A percentile compares a stretch with the other conserved stretches of the same genome.
These are phyloP conservation scores for Leptinotarsa haldemani DNA, from an alignment of 2,888 invertebrate genomes.

Conservation along the genomic window DNA sequence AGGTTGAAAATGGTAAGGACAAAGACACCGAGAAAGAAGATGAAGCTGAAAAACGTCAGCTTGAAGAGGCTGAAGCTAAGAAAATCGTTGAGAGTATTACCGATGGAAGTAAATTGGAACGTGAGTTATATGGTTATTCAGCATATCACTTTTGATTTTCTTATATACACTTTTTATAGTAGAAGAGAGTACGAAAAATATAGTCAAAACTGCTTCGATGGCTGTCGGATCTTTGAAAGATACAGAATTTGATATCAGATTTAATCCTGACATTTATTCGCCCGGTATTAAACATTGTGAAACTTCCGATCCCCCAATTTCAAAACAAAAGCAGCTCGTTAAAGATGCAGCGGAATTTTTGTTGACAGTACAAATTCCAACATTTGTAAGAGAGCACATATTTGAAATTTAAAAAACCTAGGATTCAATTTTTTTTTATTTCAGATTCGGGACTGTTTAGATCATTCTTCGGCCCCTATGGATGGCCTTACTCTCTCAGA, in stretches of 20 bases:
- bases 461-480: conserved; percentile 93
- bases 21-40: conserved; percentile 74
- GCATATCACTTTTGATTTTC: conserved; percentile 13
- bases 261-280: conserved; percentile 98
- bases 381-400: conserved; percentile 76
- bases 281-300: conserved; percentile 90
- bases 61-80: conserved; percentile 86
- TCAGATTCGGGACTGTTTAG: conserved; percentile 89
- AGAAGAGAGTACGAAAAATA: conserved; percentile 88
- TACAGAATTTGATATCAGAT: conserved; percentile 95
- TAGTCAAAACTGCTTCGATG: conserved; percentile 88
- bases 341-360: conserved; percentile 97
- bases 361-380: conserved; percentile 92
- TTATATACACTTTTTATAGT: conserved; percentile 65
- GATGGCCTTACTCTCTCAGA: conserved; percentile 94
- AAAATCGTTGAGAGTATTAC: conserved; percentile 92
- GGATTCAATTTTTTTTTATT: conserved; percentile 67
- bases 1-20: conserved; percentile 67
- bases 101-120: conserved; percentile 82
- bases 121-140: conserved; percentile 63
- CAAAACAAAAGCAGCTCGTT: conserved; percentile 89
- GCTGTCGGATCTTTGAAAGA: conserved; percentile 96
- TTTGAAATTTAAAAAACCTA: background rate
- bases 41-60: conserved; percentile 60
- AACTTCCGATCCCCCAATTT: conserved; percentile 74